Conservation (phyloP, 2,113 vertebrate genomes). For the Pelodiscus sinensis region DNA sequence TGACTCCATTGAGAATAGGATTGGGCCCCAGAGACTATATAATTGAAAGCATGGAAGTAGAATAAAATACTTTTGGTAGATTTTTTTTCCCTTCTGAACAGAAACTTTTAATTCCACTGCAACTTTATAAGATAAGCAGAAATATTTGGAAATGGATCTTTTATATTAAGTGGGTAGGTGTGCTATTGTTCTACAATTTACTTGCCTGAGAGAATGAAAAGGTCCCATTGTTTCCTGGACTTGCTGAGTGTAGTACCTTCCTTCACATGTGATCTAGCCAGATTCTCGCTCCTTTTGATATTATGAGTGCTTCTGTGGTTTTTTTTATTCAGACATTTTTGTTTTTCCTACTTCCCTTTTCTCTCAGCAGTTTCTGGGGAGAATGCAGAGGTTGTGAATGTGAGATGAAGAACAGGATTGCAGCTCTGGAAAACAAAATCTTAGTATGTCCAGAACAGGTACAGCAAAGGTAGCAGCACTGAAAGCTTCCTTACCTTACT, state of each 20-base stretch:
- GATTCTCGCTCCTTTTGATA: neutral
- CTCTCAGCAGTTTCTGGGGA: neutral
- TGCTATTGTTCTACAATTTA: constrained; percentile 31
- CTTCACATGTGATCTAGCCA: constrained; percentile 8
- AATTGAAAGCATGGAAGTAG: constrained; percentile 53
- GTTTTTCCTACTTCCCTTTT: neutral
- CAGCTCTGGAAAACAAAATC: neutral
- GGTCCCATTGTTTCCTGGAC: neutral
- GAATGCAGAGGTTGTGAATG: neutral
- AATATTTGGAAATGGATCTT: constrained; percentile 4
- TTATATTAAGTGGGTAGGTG: neutral
- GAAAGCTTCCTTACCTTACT: accelerated
- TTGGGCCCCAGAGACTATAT: neutral
- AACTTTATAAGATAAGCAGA: constrained; percentile 32
- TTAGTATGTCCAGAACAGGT: neutral
- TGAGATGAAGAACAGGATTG: neutral
- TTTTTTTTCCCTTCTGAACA: constrained; percentile 15
- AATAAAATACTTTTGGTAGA: constrained; percentile 26
- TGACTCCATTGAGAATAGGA: constrained; percentile 16
- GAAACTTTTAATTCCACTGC: constrained; percentile 2
- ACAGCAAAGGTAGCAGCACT: neutral
- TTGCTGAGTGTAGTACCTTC: constrained; percentile 7
- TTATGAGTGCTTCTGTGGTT: neutral
- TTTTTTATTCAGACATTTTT: neutral
- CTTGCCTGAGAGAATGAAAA: constrained; percentile 26